These are phyloP conservation scores for Lithophane leautieri DNA, from an alignment of 2,888 invertebrate species.

Conservation along the genomic window DNA sequence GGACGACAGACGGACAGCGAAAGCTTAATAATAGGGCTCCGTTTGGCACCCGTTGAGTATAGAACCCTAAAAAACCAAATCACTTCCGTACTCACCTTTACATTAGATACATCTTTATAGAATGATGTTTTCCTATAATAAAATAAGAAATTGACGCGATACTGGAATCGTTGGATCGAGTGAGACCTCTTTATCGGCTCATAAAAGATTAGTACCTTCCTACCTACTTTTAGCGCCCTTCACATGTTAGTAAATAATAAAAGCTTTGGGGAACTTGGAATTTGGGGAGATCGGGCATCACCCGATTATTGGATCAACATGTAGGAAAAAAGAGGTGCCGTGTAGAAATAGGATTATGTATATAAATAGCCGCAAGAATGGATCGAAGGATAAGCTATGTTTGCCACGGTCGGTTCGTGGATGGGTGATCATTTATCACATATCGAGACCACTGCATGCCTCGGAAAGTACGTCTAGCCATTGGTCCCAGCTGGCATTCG, in stretches of 20 bases:
- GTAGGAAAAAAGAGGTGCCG: background rate
- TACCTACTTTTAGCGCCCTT: constrained; percentile 17
- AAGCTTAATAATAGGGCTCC: no score
- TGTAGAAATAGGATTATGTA: background rate
- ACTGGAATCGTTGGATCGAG: constrained; percentile 34
- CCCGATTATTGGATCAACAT: constrained; percentile 3
- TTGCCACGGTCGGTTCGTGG: no score
- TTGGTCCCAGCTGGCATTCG: background rate
- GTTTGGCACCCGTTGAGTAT: no score
- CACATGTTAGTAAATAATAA: background rate
- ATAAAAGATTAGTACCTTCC: constrained; percentile 41
- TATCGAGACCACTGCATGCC: background rate
- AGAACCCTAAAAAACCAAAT: background rate
- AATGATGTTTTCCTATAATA: constrained; percentile 40
- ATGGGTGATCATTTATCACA: background rate
- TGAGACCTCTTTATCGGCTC: constrained; percentile 43
- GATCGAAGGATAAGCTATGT: background rate
- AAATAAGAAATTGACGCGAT: constrained; percentile 49
- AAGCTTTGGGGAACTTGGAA: no score
- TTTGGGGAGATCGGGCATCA: no score
- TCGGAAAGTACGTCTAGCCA: background rate
- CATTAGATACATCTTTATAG: constrained; percentile 7
- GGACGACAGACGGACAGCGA: no score
- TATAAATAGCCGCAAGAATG: background rate
- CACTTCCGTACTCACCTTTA: constrained; percentile 19